Evolutionary conservation across 2,888 invertebrate genomes (phyloP).

Genomic region (Melipona beecheii): DNA sequence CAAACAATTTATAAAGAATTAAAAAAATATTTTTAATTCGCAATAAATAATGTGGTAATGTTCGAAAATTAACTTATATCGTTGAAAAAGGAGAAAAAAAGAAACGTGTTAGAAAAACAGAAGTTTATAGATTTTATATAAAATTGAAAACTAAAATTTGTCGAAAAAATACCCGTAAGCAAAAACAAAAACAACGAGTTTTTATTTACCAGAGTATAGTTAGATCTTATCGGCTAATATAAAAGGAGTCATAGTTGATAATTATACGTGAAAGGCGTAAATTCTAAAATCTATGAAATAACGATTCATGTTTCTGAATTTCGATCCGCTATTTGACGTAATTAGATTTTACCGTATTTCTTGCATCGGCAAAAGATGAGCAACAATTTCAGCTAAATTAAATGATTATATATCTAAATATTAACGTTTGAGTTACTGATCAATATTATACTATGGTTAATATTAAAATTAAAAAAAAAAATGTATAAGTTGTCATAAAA

Average conservation of each 20-base stretch:
- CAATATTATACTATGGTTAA: background rate
- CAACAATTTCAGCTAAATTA: background rate
- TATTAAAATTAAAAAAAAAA: background rate
- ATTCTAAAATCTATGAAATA: slow-evolving; percentile 1
- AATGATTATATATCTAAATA: background rate
- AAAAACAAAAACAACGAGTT: slow-evolving; percentile 15
- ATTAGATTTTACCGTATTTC: background rate
- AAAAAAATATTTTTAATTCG: slow-evolving; percentile 1
- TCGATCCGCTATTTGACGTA: background rate
- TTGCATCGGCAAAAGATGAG: background rate
- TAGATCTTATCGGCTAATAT: slow-evolving; percentile 17
- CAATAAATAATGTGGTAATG: slow-evolving; percentile 17
- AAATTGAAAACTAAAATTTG: slow-evolving; percentile 16
- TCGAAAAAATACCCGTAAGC: slow-evolving; percentile 1
- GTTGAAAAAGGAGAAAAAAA: background rate
- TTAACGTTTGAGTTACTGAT: background rate
- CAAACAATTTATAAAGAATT: background rate
- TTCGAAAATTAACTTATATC: slow-evolving; percentile 17
- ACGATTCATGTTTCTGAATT: background rate
- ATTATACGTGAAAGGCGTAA: slow-evolving; percentile 4
- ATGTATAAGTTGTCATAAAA: background rate
- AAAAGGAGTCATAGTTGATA: slow-evolving; percentile 12
- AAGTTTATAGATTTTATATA: slow-evolving; percentile 45
- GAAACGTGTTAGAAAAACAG: background rate
- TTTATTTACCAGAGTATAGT: slow-evolving; percentile 17